These are phyloP conservation scores for Cremastinae sp. DNA, from an alignment of 2,888 invertebrate species.

Conservation along the genomic window DNA sequence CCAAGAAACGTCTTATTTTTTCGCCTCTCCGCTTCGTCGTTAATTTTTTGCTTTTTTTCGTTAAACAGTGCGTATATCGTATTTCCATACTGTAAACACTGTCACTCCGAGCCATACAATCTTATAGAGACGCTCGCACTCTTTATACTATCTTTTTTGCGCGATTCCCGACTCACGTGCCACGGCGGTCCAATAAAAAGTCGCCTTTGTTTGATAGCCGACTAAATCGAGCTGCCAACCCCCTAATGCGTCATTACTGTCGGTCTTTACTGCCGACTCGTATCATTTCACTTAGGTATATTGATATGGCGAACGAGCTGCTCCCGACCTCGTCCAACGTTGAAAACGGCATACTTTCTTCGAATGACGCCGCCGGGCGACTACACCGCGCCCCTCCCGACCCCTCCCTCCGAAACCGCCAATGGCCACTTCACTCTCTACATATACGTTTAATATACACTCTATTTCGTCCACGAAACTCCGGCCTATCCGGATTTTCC, in stretches of 20 bases:
- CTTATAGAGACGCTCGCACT: slow-evolving; percentile 1
- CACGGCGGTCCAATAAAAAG: slow-evolving; percentile 78
- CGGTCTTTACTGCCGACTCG: slow-evolving; percentile 79
- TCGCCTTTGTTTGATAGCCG: slow-evolving; percentile 80
- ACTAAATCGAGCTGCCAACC: slow-evolving; percentile 79
- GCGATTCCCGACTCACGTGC: slow-evolving; percentile 69
- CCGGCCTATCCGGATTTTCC: slow-evolving; percentile 54
- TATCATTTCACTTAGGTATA: slow-evolving; percentile 81
- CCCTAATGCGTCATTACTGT: slow-evolving; percentile 81
- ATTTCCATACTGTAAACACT: slow-evolving; percentile 18
- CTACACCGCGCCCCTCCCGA: slow-evolving; percentile 47
- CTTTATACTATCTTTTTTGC: slow-evolving; percentile 42
- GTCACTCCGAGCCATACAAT: slow-evolving; percentile 31
- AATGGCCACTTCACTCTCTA: slow-evolving; percentile 46
- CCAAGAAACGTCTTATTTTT: slow-evolving; percentile 21
- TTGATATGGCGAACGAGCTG: slow-evolving; percentile 80
- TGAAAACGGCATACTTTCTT: slow-evolving; percentile 73
- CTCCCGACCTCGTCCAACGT: slow-evolving; percentile 79
- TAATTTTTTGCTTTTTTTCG: slow-evolving; percentile 18
- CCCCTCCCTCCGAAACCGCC: slow-evolving; percentile 31
- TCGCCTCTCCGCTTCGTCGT: slow-evolving; percentile 7
- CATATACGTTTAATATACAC: slow-evolving; percentile 30
- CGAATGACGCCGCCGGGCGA: slow-evolving; percentile 68
- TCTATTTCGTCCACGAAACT: slow-evolving; percentile 26
- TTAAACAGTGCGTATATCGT: slow-evolving; percentile 12